A percentile compares a stretch with the other conserved stretches of the same genome.
Evolutionary conservation across 1,140 invertebrate species (phyloP).

Genomic region (Dermatophagoides farinae): DNA sequence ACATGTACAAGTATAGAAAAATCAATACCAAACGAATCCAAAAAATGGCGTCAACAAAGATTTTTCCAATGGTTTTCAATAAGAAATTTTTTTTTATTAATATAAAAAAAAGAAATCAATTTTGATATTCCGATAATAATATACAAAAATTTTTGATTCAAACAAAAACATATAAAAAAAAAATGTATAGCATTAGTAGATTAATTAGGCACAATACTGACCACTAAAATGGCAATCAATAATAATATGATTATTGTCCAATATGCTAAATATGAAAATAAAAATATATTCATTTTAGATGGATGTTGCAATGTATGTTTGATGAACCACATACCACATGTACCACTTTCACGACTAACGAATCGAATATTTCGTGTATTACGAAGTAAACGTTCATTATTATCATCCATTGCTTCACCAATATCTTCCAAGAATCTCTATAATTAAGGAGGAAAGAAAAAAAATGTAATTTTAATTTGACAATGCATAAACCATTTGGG

Average conservation of each 20-base stretch:
- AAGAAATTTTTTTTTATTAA: too few species aligned
- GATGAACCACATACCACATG: slow-evolving; percentile 25
- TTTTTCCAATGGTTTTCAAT: too few species aligned
- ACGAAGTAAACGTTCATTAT: slow-evolving; percentile 23
- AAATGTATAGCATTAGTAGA: too few species aligned
- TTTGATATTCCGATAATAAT: too few species aligned
- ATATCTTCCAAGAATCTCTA: slow-evolving; percentile 30
- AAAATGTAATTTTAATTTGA: slow-evolving; percentile 2
- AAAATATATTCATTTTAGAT: neutral
- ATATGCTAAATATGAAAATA: slow-evolving; percentile 22
- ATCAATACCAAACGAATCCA: too few species aligned
- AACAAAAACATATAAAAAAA: too few species aligned
- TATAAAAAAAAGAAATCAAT: too few species aligned
- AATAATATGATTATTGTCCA: slow-evolving; percentile 27
- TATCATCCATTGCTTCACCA: slow-evolving; percentile 24
- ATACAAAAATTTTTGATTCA: too few species aligned
- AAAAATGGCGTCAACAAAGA: too few species aligned
- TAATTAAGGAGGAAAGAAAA: slow-evolving; percentile 10
- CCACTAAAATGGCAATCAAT: slow-evolving; percentile 26
- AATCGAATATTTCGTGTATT: slow-evolving; percentile 27
- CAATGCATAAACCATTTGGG: neutral
- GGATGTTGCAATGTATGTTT: too few species aligned
- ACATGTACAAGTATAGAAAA: too few species aligned
- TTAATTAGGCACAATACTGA: slow-evolving; percentile 13
- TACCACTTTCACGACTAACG: slow-evolving; percentile 25